Evolutionary conservation across 2,113 vertebrate species (phyloP).

Genomic region (Lutjanus erythropterus): DNA sequence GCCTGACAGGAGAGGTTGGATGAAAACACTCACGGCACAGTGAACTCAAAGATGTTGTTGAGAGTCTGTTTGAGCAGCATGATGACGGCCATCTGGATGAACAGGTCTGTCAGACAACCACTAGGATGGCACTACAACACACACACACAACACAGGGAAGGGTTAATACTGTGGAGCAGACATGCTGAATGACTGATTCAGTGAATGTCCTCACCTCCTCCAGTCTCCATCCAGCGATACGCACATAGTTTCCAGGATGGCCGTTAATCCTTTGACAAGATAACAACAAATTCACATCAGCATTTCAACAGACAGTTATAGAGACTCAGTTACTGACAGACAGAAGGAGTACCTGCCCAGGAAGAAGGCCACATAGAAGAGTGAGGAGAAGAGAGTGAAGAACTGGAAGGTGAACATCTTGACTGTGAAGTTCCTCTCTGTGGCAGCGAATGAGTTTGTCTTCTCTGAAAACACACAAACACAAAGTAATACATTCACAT

Average conservation of each 20-base stretch:
- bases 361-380: constrained; percentile 95
- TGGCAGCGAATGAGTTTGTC: constrained; percentile 86
- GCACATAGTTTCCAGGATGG: constrained; percentile 89
- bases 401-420: constrained; percentile 97
- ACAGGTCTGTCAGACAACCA: constrained; percentile 96
- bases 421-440: constrained; percentile 91
- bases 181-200: neutral
- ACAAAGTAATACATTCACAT: too few species aligned
- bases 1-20: neutral
- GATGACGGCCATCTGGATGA: constrained; percentile 95
- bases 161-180: neutral
- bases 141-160: neutral
- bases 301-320: too few species aligned
- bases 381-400: constrained; percentile 93
- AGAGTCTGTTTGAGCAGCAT: constrained; percentile 95
- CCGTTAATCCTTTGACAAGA: constrained; percentile 89
- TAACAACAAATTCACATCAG: constrained; percentile 6
- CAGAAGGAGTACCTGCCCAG: constrained; percentile 88
- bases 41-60: constrained; percentile 91
- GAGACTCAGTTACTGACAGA: neutral
- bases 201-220: constrained; percentile 89
- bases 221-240: constrained; percentile 90
- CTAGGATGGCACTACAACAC: constrained; percentile 92
- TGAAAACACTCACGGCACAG: constrained; percentile 87
- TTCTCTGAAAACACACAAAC: constrained; percentile 83